These are phyloP conservation scores for Parasteatoda lunata DNA, from an alignment of 2,888 invertebrate genomes.

Conservation along the genomic window DNA sequence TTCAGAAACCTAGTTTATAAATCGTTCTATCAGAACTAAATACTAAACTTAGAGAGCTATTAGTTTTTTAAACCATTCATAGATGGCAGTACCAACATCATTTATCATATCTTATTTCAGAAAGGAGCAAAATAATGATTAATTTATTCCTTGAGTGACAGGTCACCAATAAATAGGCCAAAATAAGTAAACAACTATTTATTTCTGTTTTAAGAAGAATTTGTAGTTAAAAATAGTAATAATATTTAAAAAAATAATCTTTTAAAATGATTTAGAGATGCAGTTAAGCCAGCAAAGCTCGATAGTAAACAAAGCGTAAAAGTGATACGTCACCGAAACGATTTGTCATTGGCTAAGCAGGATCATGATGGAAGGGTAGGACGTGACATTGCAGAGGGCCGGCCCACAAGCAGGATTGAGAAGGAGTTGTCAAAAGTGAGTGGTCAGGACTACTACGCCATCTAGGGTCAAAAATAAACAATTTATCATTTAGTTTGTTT, in stretches of 20 bases:
- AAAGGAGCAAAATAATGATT: background rate
- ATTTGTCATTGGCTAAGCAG: slow-evolving; percentile 67
- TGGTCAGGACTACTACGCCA: slow-evolving; percentile 39
- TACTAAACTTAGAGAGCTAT: background rate
- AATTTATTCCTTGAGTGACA: no score
- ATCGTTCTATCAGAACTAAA: background rate
- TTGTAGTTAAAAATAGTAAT: no score
- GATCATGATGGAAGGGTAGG: slow-evolving; percentile 56
- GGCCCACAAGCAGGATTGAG: slow-evolving; percentile 26
- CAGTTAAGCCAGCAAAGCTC: background rate
- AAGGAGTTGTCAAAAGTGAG: background rate
- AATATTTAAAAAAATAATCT: background rate
- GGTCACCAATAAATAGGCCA: no score
- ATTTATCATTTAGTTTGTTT: background rate
- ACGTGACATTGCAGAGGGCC: slow-evolving; percentile 52
- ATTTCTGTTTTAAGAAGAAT: no score
- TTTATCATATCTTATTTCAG: slow-evolving; percentile 50
- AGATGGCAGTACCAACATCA: slow-evolving; percentile 63
- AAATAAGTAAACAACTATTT: no score
- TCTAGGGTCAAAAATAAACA: slow-evolving; percentile 24
- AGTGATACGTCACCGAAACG: slow-evolving; percentile 62
- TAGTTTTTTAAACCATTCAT: slow-evolving; percentile 26
- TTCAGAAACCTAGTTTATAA: no score
- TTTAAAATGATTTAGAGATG: no score
- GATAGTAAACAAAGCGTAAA: slow-evolving; percentile 63